Evolutionary conservation across 2,888 invertebrate species (phyloP), one percentile per base, ranked within the genome.

Genomic region (Acronicta leporina): DNA sequence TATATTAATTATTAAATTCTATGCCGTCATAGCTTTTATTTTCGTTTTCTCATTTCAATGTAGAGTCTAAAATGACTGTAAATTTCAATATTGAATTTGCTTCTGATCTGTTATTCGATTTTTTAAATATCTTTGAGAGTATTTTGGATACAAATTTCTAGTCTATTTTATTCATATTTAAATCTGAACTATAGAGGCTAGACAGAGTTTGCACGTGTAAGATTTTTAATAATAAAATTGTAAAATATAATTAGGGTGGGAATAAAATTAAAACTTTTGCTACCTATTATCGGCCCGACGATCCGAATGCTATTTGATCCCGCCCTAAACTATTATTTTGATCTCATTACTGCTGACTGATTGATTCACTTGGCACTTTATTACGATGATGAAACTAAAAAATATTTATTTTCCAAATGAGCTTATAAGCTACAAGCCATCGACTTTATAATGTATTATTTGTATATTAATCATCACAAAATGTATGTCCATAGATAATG

Each of bases 301-400:
- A 55, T 45, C 30, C 48, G 33, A 35, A 13, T 38, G 20, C 35
- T 15, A 49, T 11, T 27, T 38, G 46, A 25, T 25, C 61, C 49
- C 49, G 54, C 73, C 57, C 56, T 57, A 69, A 66, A 73, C 73
- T 79, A 81, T 84, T 77, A 84, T 84, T 87, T 86, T 88, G 92
- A 92, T 92, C 92, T 92, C 92, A 92, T 85, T 83, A 79, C 83
- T 84, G 86, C 85, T 83, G 85, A 87, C 85, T 82, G 84, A 74
- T 52, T 58, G 41, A 63, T 61, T 74, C 67, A 69, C 35, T 74
- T 68, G 63, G 65, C 68, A 58, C 60, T 54, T 64, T 58, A 61
- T 59, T 47, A 63, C 20, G 25, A 57, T 33, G 55, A 61, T 63
- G 64, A 59, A 46, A 69, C 52, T 66, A 42, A 67, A 65, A 52